Percentiles rank a stretch among this genome's conserved stretches.
Conservation (phyloP, 2,797 vertebrate genomes). For the Nyctalus aviator region DNA sequence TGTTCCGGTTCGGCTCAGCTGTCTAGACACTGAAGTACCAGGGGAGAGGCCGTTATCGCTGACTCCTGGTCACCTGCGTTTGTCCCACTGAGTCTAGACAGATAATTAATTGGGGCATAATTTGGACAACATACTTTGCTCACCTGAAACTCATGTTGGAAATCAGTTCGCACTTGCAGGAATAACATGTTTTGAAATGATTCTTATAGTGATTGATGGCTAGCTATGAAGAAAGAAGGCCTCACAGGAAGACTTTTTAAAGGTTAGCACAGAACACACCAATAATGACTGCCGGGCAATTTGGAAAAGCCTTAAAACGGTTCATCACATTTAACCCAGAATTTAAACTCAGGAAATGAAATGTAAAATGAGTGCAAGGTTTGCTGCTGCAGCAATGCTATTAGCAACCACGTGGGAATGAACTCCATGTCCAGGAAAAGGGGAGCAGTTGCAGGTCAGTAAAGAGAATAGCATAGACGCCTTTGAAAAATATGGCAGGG, state of each 20-base stretch:
- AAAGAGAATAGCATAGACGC: neutral
- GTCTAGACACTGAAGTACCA: too few relatives aligned
- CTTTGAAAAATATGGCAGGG: neutral
- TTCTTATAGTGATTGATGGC: neutral
- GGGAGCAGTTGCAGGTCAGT: neutral
- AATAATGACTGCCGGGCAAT: neutral
- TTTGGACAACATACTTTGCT: neutral
- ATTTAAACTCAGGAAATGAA: neutral
- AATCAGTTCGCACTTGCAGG: neutral
- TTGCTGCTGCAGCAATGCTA: neutral
- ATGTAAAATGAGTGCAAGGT: neutral
- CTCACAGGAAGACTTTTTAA: neutral
- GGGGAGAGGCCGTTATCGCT: too few relatives aligned
- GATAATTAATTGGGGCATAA: too few relatives aligned
- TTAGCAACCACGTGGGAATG: neutral
- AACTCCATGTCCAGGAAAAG: neutral
- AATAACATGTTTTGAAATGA: slow-evolving; percentile 5
- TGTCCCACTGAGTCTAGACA: too few relatives aligned
- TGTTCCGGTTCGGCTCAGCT: too few relatives aligned
- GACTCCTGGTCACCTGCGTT: too few relatives aligned
- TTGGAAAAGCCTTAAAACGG: neutral
- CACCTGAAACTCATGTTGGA: slow-evolving; percentile 2
- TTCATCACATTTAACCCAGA: neutral
- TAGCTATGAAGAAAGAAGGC: neutral
- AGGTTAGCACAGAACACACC: neutral